Evolutionary conservation across 1,140 invertebrate genomes (phyloP), one percentile per base, ranked within the genome.

Genomic region (Temnothorax longispinosus): DNA sequence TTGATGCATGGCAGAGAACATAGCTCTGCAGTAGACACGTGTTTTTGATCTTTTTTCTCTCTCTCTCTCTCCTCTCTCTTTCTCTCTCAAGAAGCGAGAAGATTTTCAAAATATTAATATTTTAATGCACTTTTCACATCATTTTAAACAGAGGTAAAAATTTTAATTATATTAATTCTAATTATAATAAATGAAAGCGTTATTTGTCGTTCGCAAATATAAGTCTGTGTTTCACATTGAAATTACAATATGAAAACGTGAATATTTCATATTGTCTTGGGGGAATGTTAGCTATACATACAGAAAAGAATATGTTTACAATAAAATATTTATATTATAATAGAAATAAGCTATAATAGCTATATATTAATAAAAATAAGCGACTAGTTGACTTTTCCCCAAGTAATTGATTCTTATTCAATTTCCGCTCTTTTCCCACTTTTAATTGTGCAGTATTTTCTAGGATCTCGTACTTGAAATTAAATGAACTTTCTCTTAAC

Each of bases 401-500:
- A 1, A 11, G 18, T 38, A 76, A 18, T 44, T 76, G 21, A 60
- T 60, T 15, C n/a, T 52, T 41, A 38, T 41, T 58, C 1, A 58
- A 58, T 27, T 76, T 76, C 2, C 35, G 0, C 13, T 18, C 13
- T 76, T 76, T 76, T 38, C n/a, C n/a, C n/a, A 10, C 3, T 76
- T 27, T 44, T 44, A 18, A 76, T 58, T 27, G 35, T 10, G 7
- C 13, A 41, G 7, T 76, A 58, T 75, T 75, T 58, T 60, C 35
- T 58, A 38, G 72, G 8, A 47, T 13, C 15, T 4, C 8, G 38
- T 50, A 69, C n/a, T 35, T 52, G 50, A 54, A 54, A 27, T 41
- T 78, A 64, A 64, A 64, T 35, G 47, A 38, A 18, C 8, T 80
- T 80, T 69, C 8, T 47, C n/a, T 69, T 54, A 69, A 69, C 13